A percentile compares a stretch with the other conserved stretches of the same genome.
These are phyloP conservation scores for Limonius californicus DNA, from an alignment of 1,140 invertebrate genomes.

Conservation along the genomic window DNA sequence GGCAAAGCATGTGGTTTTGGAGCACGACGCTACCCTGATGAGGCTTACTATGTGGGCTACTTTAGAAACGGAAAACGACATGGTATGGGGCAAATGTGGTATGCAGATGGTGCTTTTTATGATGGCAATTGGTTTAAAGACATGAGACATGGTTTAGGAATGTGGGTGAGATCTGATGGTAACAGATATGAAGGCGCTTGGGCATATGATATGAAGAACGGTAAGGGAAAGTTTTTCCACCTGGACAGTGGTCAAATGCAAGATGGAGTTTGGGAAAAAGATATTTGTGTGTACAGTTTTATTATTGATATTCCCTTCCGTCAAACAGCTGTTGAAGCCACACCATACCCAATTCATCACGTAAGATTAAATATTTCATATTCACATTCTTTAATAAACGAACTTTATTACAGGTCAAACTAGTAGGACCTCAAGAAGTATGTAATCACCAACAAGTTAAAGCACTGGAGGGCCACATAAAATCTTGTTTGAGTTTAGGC, in stretches of 20 bases:
- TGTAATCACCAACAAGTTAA: not conserved
- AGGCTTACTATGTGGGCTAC: constrained; percentile 58
- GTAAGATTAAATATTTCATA: too few species aligned
- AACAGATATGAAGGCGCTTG: constrained; percentile 62
- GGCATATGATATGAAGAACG: constrained; percentile 53
- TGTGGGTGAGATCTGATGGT: constrained; percentile 47
- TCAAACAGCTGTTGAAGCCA: constrained; percentile 52
- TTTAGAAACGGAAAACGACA: constrained; percentile 56
- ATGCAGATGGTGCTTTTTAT: constrained; percentile 53
- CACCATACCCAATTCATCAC: constrained; percentile 53
- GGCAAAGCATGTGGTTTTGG: constrained; percentile 55
- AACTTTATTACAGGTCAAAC: not conserved
- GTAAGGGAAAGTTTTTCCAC: constrained; percentile 58
- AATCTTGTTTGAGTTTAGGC: constrained; percentile 4
- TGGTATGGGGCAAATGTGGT: constrained; percentile 63
- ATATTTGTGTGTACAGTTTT: constrained; percentile 51
- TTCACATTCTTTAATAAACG: not conserved
- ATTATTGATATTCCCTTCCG: constrained; percentile 54
- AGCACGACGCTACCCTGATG: constrained; percentile 53
- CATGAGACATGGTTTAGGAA: constrained; percentile 42
- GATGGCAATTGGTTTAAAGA: constrained; percentile 54
- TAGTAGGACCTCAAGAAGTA: not conserved
- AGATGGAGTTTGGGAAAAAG: constrained; percentile 54
- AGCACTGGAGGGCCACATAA: not conserved
- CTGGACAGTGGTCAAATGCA: constrained; percentile 58